A percentile compares a stretch with the other conserved stretches of the same genome.
Evolutionary conservation across 53 echinoderm and acorn worm genomes (phyloP).

Genomic region (Arbacia lixula): DNA sequence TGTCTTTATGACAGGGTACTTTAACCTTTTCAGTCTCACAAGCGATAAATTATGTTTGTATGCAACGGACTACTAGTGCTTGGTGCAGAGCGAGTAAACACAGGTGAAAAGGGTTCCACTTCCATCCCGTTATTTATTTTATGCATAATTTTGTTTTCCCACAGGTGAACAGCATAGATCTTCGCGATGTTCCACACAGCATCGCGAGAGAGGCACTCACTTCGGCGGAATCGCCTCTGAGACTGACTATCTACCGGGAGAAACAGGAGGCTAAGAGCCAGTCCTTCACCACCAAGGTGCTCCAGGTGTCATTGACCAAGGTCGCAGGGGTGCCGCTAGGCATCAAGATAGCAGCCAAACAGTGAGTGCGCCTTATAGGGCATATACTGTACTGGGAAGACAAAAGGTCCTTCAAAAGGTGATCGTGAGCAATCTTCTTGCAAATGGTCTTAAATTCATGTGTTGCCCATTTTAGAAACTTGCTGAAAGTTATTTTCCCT

Average conservation of each 20-base stretch:
- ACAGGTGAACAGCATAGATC: slow-evolving; percentile 87
- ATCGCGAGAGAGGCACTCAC: slow-evolving; percentile 84
- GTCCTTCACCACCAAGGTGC: slow-evolving; percentile 51
- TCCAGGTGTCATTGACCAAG: slow-evolving; percentile 75
- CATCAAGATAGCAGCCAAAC: slow-evolving; percentile 94
- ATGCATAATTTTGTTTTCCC: neutral
- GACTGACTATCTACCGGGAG: slow-evolving; percentile 89
- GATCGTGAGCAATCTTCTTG: no score
- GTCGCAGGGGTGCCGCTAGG: slow-evolving; percentile 91
- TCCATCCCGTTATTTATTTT: neutral
- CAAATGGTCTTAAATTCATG: no score
- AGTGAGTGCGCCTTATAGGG: slow-evolving; percentile 59
- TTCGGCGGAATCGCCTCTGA: slow-evolving; percentile 66
- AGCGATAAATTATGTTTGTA: no score
- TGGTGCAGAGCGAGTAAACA: no score
- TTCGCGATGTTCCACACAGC: slow-evolving; percentile 85
- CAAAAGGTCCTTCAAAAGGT: no score
- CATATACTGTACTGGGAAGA: neutral
- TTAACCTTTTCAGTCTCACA: no score
- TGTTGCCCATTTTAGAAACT: no score
- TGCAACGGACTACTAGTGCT: no score
- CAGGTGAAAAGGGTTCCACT: neutral
- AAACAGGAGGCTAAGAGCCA: slow-evolving; percentile 71
- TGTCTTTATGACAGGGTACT: no score
- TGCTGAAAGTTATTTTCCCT: no score